phyloP scores from a whole-genome alignment of 30 jellyfish, hydroid and myxozoan species.

The Rhopilema esculentum region DNA sequence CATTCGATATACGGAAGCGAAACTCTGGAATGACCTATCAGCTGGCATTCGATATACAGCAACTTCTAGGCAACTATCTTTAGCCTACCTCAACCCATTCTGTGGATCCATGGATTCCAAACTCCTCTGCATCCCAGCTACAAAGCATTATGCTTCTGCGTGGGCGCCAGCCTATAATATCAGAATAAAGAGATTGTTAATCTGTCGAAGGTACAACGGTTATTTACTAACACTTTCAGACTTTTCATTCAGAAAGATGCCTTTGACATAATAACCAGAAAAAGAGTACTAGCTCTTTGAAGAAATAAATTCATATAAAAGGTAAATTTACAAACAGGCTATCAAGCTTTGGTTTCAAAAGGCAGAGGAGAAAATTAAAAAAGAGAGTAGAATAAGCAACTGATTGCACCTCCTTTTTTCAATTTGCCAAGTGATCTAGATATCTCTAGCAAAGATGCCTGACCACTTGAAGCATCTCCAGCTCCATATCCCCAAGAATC shows the following conservation, averaged over 20 bases:
- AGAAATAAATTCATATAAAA: no score
- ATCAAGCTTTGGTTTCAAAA: no score
- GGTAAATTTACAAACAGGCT: no score
- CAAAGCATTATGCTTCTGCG: slow-evolving; percentile 93
- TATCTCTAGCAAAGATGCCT: slow-evolving; percentile 92
- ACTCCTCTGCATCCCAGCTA: slow-evolving; percentile 99
- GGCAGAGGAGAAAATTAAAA: no score
- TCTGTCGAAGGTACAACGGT: not conserved
- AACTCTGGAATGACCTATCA: not conserved
- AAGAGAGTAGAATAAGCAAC: not conserved
- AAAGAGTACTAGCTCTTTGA: no score
- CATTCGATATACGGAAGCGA: no score
- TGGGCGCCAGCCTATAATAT: slow-evolving; percentile 91
- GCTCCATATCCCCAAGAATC: slow-evolving; percentile 99
- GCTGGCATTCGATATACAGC: no score
- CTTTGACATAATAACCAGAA: no score
- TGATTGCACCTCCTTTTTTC: slow-evolving; percentile 51
- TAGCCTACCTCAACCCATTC: slow-evolving; percentile 94
- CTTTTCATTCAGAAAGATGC: no score
- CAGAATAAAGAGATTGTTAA: not conserved
- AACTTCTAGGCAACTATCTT: no score
- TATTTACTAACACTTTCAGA: not conserved
- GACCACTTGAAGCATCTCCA: slow-evolving; percentile 97
- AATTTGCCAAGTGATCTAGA: slow-evolving; percentile 79
- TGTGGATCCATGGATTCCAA: slow-evolving; percentile 87